Evolutionary conservation across 2,888 invertebrate species (phyloP).

Genomic region (Polylopha cassiicola): DNA sequence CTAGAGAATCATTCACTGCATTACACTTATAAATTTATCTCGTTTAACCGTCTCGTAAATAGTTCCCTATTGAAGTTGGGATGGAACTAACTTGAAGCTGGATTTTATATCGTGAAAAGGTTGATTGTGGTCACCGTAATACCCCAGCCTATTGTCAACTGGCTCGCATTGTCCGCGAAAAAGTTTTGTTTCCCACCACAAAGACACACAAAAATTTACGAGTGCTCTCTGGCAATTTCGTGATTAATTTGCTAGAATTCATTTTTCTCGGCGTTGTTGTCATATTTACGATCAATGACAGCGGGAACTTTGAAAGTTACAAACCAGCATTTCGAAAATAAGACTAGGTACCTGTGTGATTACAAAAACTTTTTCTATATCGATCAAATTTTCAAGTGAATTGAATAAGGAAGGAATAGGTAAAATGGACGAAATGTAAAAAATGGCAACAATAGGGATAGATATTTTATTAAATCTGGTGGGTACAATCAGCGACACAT

Average conservation of each 20-base stretch:
- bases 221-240: slow-evolving; percentile 28
- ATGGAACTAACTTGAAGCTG: slow-evolving; percentile 36
- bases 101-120: slow-evolving; percentile 49
- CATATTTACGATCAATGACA: slow-evolving; percentile 19
- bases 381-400: no score
- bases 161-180: slow-evolving; percentile 43
- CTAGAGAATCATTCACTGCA: no score
- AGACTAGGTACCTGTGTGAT: slow-evolving; percentile 16
- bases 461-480: slow-evolving; percentile 17
- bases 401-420: no score
- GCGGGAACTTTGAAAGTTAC: slow-evolving; percentile 10
- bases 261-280: slow-evolving; percentile 11
- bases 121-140: slow-evolving; percentile 41
- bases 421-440: no score
- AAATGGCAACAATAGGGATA: no score
- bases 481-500: slow-evolving; percentile 35
- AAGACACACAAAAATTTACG: slow-evolving; percentile 29
- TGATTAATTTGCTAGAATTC: slow-evolving; percentile 28
- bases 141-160: slow-evolving; percentile 39
- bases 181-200: slow-evolving; percentile 32
- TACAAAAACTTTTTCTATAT: no score
- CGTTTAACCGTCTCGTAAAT: slow-evolving; percentile 8
- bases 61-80: slow-evolving; percentile 26
- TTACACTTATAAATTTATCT: no score
- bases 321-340: slow-evolving; percentile 15